Evolutionary conservation across 2,888 invertebrate genomes (phyloP).

Genomic region (Orthonychiurus folsomi): DNA sequence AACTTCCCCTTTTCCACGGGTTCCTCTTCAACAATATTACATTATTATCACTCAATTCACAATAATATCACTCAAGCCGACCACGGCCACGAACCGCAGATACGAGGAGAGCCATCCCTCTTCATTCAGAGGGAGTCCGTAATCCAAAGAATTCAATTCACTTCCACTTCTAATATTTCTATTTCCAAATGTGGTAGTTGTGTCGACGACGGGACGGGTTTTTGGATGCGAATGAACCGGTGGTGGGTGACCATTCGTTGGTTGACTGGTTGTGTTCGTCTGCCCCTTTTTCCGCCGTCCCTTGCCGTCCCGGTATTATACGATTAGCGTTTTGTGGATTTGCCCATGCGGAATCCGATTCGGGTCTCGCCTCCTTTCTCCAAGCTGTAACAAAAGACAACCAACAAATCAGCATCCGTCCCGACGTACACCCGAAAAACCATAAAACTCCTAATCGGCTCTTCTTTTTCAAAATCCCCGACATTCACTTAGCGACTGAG

Average conservation of each 20-base stretch:
- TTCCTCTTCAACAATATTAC: background rate
- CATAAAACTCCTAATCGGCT: slow-evolving; percentile 18
- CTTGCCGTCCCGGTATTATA: slow-evolving; percentile 28
- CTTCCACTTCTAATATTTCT: slow-evolving; percentile 1
- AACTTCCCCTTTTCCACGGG: too few species aligned
- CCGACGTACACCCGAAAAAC: background rate
- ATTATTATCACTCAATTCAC: background rate
- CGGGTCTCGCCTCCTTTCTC: slow-evolving; percentile 34
- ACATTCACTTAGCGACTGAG: slow-evolving; percentile 9
- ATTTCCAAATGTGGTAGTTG: background rate
- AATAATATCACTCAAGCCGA: slow-evolving; percentile 1
- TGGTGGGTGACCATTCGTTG: background rate
- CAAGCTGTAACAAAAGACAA: slow-evolving; percentile 36
- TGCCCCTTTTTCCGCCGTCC: slow-evolving; percentile 1
- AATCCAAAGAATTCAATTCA: background rate
- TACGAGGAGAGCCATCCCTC: too few species aligned
- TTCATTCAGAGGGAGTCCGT: too few species aligned
- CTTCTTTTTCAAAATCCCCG: slow-evolving; percentile 14
- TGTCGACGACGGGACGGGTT: background rate
- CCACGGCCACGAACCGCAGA: too few species aligned
- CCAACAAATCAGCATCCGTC: slow-evolving; percentile 39
- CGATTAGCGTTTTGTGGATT: slow-evolving; percentile 39
- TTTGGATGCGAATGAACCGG: background rate
- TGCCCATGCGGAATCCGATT: slow-evolving; percentile 40
- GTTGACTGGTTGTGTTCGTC: background rate